phyloP scores from a whole-genome alignment of 2,797 vertebrate genomes.

The Paratrypauchen microcephalus region DNA sequence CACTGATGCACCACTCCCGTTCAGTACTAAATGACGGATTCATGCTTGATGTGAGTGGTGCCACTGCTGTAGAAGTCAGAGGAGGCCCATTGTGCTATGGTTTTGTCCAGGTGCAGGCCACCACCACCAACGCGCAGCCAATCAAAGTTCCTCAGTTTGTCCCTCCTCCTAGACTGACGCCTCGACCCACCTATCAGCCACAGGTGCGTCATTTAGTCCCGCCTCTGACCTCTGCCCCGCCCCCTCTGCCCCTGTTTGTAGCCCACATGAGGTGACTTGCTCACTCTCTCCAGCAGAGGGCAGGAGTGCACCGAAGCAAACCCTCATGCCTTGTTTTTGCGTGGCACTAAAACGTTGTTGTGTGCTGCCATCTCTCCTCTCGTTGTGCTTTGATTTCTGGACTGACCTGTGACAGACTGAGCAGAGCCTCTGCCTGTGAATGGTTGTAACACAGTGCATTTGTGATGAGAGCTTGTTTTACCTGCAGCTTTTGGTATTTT shows the following conservation, averaged over 20 bases:
- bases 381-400: slow-evolving; percentile 58
- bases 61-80: not conserved
- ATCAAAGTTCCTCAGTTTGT: slow-evolving; percentile 99
- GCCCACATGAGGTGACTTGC: slow-evolving; percentile 59
- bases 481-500: slow-evolving; percentile 72
- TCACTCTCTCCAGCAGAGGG: slow-evolving; percentile 70
- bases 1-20: not conserved
- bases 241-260: slow-evolving; percentile 58
- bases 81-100: slow-evolving; percentile 66
- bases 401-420: slow-evolving; percentile 49
- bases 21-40: not conserved
- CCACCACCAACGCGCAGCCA: slow-evolving; percentile 86
- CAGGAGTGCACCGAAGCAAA: slow-evolving; percentile 63
- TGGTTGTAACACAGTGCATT: slow-evolving; percentile 35
- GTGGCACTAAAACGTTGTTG: slow-evolving; percentile 68
- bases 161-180: slow-evolving; percentile 97
- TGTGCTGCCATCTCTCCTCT: slow-evolving; percentile 66
- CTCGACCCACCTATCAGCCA: slow-evolving; percentile 96
- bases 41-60: not conserved
- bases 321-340: slow-evolving; percentile 61
- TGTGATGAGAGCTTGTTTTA: slow-evolving; percentile 54
- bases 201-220: slow-evolving; percentile 88
- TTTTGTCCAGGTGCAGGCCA: slow-evolving; percentile 95
- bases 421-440: slow-evolving; percentile 40
- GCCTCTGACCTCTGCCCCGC: slow-evolving; percentile 58